Percentiles rank a stretch among this genome's conserved stretches.
phyloP scores from a whole-genome alignment of 2,113 vertebrate genomes.

The Noctilio leporinus region DNA sequence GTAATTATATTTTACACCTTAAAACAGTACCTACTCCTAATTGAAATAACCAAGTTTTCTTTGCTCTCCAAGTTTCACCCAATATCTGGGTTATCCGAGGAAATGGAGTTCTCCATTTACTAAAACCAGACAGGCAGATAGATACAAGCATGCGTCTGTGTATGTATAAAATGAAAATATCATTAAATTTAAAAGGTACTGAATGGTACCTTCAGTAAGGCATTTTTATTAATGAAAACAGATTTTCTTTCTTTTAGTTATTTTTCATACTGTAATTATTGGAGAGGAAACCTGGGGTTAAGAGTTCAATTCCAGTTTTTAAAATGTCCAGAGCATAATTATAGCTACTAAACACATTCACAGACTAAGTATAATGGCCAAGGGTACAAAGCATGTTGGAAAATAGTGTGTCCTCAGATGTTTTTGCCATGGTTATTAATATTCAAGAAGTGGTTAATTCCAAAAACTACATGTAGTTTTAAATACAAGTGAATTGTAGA shows the following conservation, averaged over 20 bases:
- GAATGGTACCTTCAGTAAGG: constrained; percentile 63
- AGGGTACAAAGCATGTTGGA: constrained; percentile 60
- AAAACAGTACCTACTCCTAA: neutral
- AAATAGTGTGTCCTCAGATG: constrained; percentile 12
- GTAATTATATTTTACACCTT: neutral
- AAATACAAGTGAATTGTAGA: neutral
- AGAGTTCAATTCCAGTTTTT: constrained; percentile 75
- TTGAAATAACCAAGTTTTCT: neutral
- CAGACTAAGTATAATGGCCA: constrained; percentile 54
- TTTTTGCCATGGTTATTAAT: constrained; percentile 18
- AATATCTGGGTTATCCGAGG: constrained; percentile 18
- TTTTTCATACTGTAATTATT: constrained; percentile 80
- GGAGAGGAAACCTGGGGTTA: constrained; percentile 74
- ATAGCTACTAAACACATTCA: constrained; percentile 66
- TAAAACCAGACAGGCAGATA: constrained; percentile 35
- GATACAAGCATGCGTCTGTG: neutral
- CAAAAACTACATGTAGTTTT: neutral
- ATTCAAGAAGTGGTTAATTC: neutral
- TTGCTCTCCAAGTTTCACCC: constrained; percentile 27
- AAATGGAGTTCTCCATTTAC: constrained; percentile 33
- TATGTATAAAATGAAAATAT: neutral
- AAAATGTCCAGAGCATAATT: constrained; percentile 75
- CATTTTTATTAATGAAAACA: constrained; percentile 76
- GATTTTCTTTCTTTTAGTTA: constrained; percentile 68
- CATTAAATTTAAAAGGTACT: constrained; percentile 62